Evolutionary conservation across 2,888 invertebrate species (phyloP).

Genomic region (Adela reaumurella): DNA sequence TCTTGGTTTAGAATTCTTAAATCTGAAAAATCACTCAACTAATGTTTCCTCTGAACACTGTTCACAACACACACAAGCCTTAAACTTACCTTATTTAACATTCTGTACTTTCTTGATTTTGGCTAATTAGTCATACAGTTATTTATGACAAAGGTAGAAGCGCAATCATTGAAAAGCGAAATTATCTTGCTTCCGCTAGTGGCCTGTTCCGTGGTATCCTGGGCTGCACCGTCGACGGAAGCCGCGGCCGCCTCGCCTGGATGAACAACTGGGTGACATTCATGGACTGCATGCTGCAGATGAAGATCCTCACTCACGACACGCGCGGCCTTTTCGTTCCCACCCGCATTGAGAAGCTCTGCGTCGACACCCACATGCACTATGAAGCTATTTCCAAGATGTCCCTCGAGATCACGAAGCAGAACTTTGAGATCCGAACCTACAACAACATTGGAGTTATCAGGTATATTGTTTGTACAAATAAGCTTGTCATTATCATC

Average conservation of each 20-base stretch:
- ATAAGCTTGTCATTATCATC: no score
- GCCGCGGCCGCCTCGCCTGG: slow-evolving; percentile 61
- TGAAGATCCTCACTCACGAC: slow-evolving; percentile 67
- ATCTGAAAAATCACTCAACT: no score
- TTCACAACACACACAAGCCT: no score
- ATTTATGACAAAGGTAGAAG: no score
- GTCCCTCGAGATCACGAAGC: slow-evolving; percentile 38
- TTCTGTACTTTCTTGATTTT: no score
- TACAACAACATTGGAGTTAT: slow-evolving; percentile 49
- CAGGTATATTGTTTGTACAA: slow-evolving; percentile 23
- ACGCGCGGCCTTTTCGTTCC: slow-evolving; percentile 71
- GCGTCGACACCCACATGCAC: slow-evolving; percentile 65
- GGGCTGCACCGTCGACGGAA: slow-evolving; percentile 48
- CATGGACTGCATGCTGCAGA: slow-evolving; percentile 86
- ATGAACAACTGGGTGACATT: slow-evolving; percentile 83
- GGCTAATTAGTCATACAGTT: no score
- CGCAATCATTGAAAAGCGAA: no score
- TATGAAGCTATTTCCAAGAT: slow-evolving; percentile 44
- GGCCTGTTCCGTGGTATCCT: slow-evolving; percentile 60
- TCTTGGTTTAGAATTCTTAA: no score
- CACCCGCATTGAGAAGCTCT: slow-evolving; percentile 66
- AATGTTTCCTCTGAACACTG: no score
- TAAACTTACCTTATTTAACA: no score
- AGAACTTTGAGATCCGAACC: slow-evolving; percentile 43
- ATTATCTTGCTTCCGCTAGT: slow-evolving; percentile 34